A percentile compares a stretch with the other conserved stretches of the same genome.
phyloP scores from a whole-genome alignment of 2,888 invertebrate genomes.

The Pristionchus maxplancki region DNA sequence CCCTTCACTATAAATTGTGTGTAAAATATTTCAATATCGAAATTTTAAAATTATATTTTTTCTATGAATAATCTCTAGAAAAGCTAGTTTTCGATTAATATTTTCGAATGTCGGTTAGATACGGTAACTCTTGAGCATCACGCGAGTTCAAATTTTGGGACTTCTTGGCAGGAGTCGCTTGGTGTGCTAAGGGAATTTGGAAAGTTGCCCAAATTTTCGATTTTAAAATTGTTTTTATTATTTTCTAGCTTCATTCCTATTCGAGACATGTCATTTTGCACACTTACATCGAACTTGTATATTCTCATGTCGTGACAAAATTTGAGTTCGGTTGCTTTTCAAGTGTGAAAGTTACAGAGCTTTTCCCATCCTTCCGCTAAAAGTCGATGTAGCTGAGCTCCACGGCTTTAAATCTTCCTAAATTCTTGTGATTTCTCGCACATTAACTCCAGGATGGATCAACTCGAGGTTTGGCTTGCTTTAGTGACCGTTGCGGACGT shows the following conservation, averaged over 20 bases:
- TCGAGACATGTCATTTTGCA: background rate
- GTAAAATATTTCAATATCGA: background rate
- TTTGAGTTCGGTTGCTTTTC: background rate
- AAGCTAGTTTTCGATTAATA: no score
- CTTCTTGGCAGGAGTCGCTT: no score
- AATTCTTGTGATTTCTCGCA: background rate
- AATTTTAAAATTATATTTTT: no score
- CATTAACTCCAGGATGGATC: conserved; percentile 11
- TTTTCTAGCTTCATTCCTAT: background rate
- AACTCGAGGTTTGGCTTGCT: conserved; percentile 10
- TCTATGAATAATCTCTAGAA: no score
- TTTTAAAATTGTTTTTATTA: background rate
- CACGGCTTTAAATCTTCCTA: background rate
- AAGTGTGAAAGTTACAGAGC: background rate
- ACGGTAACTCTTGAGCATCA: no score
- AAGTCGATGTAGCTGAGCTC: conserved; percentile 7
- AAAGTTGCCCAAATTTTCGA: no score
- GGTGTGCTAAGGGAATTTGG: no score
- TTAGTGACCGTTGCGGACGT: background rate
- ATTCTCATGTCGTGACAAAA: background rate
- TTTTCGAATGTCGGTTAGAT: no score
- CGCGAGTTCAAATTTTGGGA: no score
- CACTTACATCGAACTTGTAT: background rate
- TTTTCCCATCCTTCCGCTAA: background rate
- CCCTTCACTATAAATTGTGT: no score